phyloP scores from a whole-genome alignment of 2,888 invertebrate genomes.

The Coelogynopora nodosa region DNA sequence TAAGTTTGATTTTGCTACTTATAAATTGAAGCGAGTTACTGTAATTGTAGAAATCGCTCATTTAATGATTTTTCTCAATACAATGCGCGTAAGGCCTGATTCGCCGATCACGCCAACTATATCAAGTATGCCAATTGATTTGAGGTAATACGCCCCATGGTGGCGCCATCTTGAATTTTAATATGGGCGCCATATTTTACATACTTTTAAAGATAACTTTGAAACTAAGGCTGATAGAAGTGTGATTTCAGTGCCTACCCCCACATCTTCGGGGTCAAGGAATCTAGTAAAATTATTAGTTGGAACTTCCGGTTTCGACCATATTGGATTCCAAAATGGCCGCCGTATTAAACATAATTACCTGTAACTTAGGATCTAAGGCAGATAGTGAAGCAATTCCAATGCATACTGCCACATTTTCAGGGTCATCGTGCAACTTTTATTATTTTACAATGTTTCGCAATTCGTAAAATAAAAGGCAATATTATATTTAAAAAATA shows the following conservation, averaged over 20 bases:
- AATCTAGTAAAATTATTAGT: neutral
- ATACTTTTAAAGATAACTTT: neutral
- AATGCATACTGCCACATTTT: neutral
- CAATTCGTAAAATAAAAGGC: neutral
- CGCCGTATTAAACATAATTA: no score
- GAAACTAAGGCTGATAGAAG: neutral
- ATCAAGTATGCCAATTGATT: no score
- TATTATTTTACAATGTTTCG: constrained; percentile 1
- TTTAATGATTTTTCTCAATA: no score
- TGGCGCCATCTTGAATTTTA: neutral
- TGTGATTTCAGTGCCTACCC: neutral
- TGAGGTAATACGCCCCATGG: neutral
- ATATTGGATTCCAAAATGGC: neutral
- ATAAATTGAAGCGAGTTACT: no score
- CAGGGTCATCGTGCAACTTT: neutral
- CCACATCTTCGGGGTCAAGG: neutral
- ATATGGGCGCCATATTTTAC: neutral
- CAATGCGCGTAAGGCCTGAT: no score
- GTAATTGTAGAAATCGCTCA: no score
- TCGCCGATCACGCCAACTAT: no score
- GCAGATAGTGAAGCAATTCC: no score
- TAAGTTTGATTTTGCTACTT: no score
- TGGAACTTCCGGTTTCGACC: neutral
- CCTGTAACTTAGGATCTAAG: no score
- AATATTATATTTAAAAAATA: neutral